These are phyloP conservation scores for Blastomussa wellsi DNA, from an alignment of 92 coral and sea anemone species.

Conservation along the genomic window DNA sequence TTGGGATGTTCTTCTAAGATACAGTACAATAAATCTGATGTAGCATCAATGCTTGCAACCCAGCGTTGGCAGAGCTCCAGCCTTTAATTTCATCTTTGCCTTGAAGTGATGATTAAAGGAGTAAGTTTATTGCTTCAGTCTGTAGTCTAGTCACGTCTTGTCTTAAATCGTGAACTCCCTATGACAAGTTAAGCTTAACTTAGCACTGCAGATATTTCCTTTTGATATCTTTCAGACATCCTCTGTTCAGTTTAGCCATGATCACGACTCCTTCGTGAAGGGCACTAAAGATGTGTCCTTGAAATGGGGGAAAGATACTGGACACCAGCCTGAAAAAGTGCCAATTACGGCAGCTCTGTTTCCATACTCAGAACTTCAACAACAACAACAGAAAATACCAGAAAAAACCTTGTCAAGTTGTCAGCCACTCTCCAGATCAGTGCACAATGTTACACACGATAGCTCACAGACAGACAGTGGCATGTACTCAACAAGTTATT, in stretches of 20 bases:
- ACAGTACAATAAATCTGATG: neutral
- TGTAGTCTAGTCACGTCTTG: neutral
- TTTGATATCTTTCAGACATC: neutral
- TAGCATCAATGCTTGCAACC: neutral
- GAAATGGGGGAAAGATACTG: constrained; percentile 15
- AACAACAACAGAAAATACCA: constrained; percentile 22
- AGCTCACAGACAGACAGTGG: constrained; percentile 29
- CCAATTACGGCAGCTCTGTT: constrained; percentile 26
- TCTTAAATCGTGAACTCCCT: neutral
- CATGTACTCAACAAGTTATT: constrained; percentile 24
- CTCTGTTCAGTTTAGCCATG: constrained; percentile 11
- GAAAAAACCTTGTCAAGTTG: constrained; percentile 22
- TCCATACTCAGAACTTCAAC: neutral
- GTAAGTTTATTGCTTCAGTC: neutral
- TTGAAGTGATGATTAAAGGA: too few species aligned
- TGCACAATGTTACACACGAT: neutral
- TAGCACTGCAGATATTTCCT: neutral
- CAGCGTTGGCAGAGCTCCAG: too few species aligned
- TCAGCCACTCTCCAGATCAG: constrained; percentile 1
- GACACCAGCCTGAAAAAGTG: constrained; percentile 21
- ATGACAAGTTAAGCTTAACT: neutral
- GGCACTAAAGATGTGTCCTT: neutral
- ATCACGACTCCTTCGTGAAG: constrained; percentile 13
- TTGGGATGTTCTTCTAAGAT: too few species aligned
- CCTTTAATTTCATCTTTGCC: too few species aligned